phyloP scores from a whole-genome alignment of 2,113 vertebrate genomes.

The Cyprinodon tularosa region DNA sequence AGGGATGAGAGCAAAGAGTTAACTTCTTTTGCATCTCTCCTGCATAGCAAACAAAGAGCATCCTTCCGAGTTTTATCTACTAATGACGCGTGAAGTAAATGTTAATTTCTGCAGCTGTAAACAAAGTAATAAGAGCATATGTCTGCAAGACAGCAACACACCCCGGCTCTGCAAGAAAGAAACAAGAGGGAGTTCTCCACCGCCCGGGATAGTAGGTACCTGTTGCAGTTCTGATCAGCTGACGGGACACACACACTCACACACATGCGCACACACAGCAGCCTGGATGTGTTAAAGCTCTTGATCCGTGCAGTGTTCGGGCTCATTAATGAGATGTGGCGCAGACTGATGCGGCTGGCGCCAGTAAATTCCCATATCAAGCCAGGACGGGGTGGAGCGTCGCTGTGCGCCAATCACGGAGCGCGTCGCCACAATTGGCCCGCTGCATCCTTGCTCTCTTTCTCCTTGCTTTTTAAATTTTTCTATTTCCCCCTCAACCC shows the following conservation, averaged over 20 bases:
- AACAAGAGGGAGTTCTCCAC: constrained; percentile 17
- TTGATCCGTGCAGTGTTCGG: constrained; percentile 59
- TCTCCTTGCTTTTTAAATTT: constrained; percentile 60
- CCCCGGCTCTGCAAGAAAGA: background rate
- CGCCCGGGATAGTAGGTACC: constrained; percentile 42
- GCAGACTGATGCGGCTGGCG: constrained; percentile 90
- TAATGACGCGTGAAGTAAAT: constrained; percentile 24
- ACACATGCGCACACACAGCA: constrained; percentile 1
- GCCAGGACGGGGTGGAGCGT: constrained; percentile 80
- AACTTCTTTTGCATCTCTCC: constrained; percentile 10
- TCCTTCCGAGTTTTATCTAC: constrained; percentile 19
- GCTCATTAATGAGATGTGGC: constrained; percentile 79
- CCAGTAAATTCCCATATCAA: constrained; percentile 95
- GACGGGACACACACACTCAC: constrained; percentile 30
- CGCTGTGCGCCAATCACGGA: constrained; percentile 81
- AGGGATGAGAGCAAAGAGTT: constrained; percentile 48
- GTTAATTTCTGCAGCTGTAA: background rate
- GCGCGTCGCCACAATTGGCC: constrained; percentile 82
- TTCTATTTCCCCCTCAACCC: constrained; percentile 26
- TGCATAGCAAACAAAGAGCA: background rate
- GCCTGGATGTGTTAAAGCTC: constrained; percentile 54
- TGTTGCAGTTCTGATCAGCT: constrained; percentile 72
- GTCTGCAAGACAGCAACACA: background rate
- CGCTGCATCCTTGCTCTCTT: constrained; percentile 62
- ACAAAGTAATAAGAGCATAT: constrained; percentile 4